Percentiles rank a stretch among this genome's conserved stretches.
Evolutionary conservation across 2,888 invertebrate species (phyloP).

Genomic region (Scaeva pyrastri): DNA sequence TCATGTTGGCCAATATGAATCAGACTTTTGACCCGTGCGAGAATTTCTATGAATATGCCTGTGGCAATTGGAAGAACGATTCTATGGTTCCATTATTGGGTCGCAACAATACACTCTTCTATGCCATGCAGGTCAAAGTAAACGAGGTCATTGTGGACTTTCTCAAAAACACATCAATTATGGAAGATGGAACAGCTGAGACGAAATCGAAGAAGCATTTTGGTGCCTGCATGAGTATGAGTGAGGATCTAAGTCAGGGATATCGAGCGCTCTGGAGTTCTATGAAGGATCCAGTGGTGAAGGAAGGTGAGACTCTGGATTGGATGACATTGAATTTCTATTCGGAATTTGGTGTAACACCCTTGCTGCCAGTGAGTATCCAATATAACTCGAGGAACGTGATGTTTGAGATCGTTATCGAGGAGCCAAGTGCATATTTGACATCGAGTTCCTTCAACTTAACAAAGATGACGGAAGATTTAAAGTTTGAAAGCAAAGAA

Average conservation of each 20-base stretch:
- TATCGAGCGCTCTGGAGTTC: conserved; percentile 73
- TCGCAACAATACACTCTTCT: conserved; percentile 79
- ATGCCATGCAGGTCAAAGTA: conserved; percentile 79
- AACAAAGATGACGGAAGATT: conserved; percentile 78
- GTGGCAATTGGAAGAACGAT: conserved; percentile 80
- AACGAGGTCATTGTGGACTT: conserved; percentile 78
- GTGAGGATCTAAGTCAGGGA: conserved; percentile 77
- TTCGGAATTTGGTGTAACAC: conserved; percentile 78
- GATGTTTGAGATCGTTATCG: conserved; percentile 78
- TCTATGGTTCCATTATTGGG: conserved; percentile 76
- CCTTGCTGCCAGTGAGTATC: conserved; percentile 79
- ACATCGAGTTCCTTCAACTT: conserved; percentile 71
- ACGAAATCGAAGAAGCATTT: conserved; percentile 79
- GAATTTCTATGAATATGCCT: conserved; percentile 81
- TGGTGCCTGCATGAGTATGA: conserved; percentile 78
- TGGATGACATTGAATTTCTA: conserved; percentile 81
- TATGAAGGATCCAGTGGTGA: conserved; percentile 66
- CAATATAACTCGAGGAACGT: conserved; percentile 78
- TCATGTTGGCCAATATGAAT: conserved; percentile 80
- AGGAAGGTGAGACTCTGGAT: conserved; percentile 76
- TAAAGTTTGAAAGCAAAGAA: conserved; percentile 75
- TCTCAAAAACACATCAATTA: conserved; percentile 78
- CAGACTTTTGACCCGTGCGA: conserved; percentile 80
- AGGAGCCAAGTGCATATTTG: conserved; percentile 75
- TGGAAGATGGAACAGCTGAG: conserved; percentile 77